phyloP scores from a whole-genome alignment of 2,113 vertebrate species.

The Pandion haliaetus region DNA sequence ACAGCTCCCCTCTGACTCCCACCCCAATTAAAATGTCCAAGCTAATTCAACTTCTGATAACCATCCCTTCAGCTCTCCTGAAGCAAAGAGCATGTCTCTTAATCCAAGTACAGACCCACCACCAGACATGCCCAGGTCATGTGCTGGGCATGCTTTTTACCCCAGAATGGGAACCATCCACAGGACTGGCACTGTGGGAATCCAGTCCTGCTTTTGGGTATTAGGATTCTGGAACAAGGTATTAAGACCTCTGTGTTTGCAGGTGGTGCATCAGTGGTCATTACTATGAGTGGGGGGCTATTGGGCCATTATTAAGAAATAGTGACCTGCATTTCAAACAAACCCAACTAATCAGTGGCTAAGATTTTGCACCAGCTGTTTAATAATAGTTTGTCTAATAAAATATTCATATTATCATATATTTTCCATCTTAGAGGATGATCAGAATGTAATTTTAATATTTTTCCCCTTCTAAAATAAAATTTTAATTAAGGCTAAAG shows the following conservation, averaged over 20 bases:
- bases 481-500: slow-evolving; percentile 80
- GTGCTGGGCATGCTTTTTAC: neutral
- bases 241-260: neutral
- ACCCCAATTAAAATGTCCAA: neutral
- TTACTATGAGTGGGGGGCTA: neutral
- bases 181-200: neutral
- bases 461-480: slow-evolving; percentile 70
- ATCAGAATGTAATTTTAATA: slow-evolving; percentile 76
- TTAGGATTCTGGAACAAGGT: neutral
- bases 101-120: neutral
- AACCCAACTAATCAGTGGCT: neutral
- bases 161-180: neutral
- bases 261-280: neutral
- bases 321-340: slow-evolving; percentile 31
- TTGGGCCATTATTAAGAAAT: slow-evolving; percentile 34
- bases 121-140: neutral
- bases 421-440: slow-evolving; percentile 64
- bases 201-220: neutral
- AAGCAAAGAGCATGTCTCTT: neutral
- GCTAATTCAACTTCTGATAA: neutral
- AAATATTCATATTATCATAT: slow-evolving; percentile 78
- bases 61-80: neutral
- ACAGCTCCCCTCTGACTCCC: slow-evolving; percentile 2
- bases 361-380: slow-evolving; percentile 45
- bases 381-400: slow-evolving; percentile 74